Evolutionary conservation across 2,797 vertebrate genomes (phyloP), one percentile per base, ranked within the genome.

Genomic region (Momotus momota): DNA sequence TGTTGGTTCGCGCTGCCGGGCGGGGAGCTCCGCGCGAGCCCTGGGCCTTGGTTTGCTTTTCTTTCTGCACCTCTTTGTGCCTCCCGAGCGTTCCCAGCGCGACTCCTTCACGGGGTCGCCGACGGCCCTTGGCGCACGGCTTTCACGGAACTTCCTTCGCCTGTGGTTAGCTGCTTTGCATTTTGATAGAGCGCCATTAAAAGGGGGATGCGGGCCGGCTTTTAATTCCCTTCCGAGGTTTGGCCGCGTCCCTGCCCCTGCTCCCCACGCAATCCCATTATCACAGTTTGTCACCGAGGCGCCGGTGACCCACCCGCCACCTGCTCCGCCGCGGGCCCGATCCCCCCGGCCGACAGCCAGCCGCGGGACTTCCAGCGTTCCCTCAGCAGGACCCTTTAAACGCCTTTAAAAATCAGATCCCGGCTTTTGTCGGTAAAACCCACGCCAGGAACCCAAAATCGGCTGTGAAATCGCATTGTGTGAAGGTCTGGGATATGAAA

Each of bases 191-290:
- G 71, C 7, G 3, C 72, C 94, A 79, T 93, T 95, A 88, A 51
- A 88, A 51, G 72, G 6, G 67, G 74, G 91, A 88, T 91, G 74
- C 60, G 41, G 71, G 43, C 80, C 95, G 1, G 14, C 86, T 95
- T 96, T 92, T 94, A 94, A 93, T 93, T 96, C 94, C 64, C 22
- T 81, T 87, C 82, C 67, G 90, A 94, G 86, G 79, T 81, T 96
- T 57, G 91, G 79, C 92, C 73, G 9, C 91, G 90, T 83, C 94
- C 83, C 72, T 79, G 62, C 65, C 75, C 86, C 83, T 25, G 1
- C 55, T 86, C 83, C 93, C 86, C 97, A 94, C 94, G 93, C 96
- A 97, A 97, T 97, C 96, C 94, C 88, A 94, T 95, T 97, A 96
- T 93, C 79, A 94, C 84, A 97, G 93, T 93, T 96, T 83, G 87